These are phyloP conservation scores for Cantharis lateralis DNA, from an alignment of 2,888 invertebrate genomes.

Conservation along the genomic window DNA sequence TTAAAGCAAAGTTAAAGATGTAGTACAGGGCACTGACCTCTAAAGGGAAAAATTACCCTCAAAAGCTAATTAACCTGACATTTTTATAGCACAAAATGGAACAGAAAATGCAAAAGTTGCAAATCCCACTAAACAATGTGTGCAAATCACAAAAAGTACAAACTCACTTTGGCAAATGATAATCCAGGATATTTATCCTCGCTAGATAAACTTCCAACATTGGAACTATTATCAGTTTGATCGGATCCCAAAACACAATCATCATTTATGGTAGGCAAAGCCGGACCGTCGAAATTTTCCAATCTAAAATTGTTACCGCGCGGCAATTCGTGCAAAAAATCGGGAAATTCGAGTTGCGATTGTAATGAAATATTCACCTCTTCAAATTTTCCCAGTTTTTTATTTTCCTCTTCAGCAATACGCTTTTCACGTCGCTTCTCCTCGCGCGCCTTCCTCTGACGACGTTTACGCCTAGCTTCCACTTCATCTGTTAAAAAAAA, in stretches of 20 bases:
- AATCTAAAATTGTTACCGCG: background rate
- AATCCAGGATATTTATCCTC: slow-evolving; percentile 51
- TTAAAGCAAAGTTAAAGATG: background rate
- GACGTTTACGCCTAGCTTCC: slow-evolving; percentile 68
- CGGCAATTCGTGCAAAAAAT: slow-evolving; percentile 42
- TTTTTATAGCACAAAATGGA: slow-evolving; percentile 2
- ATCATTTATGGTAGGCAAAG: slow-evolving; percentile 45
- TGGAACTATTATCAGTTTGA: slow-evolving; percentile 25
- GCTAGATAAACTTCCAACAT: slow-evolving; percentile 39
- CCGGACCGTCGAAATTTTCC: background rate
- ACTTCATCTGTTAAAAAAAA: slow-evolving; percentile 67
- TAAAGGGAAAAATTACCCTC: background rate
- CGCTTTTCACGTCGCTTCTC: slow-evolving; percentile 80
- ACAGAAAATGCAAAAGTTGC: background rate
- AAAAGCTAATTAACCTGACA: slow-evolving; percentile 16
- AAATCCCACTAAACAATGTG: background rate
- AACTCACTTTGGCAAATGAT: slow-evolving; percentile 64
- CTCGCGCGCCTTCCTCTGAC: slow-evolving; percentile 74
- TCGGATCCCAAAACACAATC: slow-evolving; percentile 34
- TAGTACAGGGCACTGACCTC: slow-evolving; percentile 12
- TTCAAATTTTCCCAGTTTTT: slow-evolving; percentile 70
- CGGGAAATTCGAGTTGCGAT: slow-evolving; percentile 64
- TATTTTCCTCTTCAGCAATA: slow-evolving; percentile 74
- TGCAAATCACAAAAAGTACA: background rate
- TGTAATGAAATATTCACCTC: slow-evolving; percentile 67